Evolutionary conservation across 1,140 invertebrate genomes (phyloP).

Genomic region (Saccostrea glomerata): DNA sequence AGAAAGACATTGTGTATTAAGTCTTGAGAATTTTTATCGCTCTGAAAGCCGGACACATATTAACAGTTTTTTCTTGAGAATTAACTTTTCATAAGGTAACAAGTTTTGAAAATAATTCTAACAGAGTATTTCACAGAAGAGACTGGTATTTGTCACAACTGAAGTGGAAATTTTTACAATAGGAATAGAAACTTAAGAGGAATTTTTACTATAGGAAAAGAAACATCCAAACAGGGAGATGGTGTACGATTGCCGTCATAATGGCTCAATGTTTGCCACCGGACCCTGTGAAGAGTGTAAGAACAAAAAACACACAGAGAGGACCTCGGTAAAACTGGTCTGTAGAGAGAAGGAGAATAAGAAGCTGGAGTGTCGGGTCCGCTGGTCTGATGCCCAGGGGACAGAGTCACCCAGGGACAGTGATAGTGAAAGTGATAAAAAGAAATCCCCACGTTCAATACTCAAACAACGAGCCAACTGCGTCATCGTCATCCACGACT

Average conservation of each 20-base stretch:
- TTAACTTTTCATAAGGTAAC: neutral
- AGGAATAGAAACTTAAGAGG: neutral
- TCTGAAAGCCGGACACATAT: neutral
- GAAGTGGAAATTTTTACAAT: neutral
- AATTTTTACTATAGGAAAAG: neutral
- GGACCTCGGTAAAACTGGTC: neutral
- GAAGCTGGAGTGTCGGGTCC: neutral
- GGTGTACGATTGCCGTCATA: conserved; percentile 30
- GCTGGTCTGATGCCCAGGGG: neutral
- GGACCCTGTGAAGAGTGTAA: conserved; percentile 30
- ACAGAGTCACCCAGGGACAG: neutral
- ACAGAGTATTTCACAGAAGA: neutral
- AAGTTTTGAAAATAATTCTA: neutral
- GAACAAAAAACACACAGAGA: neutral
- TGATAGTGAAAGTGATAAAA: conserved; percentile 8
- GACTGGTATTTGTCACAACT: neutral
- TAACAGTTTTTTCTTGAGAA: too few relatives aligned
- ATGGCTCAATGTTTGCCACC: conserved; percentile 21
- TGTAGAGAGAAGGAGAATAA: conserved; percentile 9
- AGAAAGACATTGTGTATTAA: neutral
- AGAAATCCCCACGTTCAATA: conserved; percentile 19
- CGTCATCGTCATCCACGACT: conserved; percentile 32
- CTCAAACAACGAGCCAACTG: conserved; percentile 32
- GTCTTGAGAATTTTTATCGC: neutral
- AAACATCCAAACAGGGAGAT: neutral